Evolutionary conservation across 2,888 invertebrate genomes (phyloP).

Genomic region (Diarsia mendica): DNA sequence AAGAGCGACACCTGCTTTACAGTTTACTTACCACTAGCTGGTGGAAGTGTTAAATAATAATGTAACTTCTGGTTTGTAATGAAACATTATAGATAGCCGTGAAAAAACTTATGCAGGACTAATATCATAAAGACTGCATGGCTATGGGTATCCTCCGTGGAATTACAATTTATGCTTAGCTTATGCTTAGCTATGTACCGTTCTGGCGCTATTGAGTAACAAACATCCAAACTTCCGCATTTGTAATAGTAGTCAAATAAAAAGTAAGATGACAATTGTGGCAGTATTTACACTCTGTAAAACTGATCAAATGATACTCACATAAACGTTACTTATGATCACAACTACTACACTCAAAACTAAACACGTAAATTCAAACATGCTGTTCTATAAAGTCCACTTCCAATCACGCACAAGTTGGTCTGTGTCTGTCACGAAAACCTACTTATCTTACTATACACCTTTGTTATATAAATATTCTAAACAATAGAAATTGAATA

Average conservation of each 20-base stretch:
- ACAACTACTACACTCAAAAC: neutral
- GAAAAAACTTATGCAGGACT: neutral
- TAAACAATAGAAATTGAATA: conserved; percentile 24
- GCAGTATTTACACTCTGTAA: neutral
- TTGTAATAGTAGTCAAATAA: neutral
- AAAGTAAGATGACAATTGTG: neutral
- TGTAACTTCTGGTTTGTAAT: neutral
- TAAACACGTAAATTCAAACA: conserved; percentile 4
- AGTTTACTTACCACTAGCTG: neutral
- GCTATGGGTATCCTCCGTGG: neutral
- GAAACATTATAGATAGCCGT: neutral
- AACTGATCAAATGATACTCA: conserved; percentile 4
- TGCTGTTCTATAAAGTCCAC: conserved; percentile 3
- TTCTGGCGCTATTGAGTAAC: neutral
- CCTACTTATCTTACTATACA: neutral
- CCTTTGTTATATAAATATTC: conserved; percentile 22
- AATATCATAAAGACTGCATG: neutral
- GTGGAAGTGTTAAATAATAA: neutral
- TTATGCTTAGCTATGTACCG: neutral
- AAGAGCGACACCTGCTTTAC: neutral
- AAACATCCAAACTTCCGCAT: neutral
- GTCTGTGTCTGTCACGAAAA: neutral
- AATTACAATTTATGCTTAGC: neutral
- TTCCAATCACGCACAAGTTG: neutral
- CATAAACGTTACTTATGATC: neutral